These are phyloP conservation scores for Listrodromus nycthemerus DNA, from an alignment of 2,888 invertebrate species.

Conservation along the genomic window DNA sequence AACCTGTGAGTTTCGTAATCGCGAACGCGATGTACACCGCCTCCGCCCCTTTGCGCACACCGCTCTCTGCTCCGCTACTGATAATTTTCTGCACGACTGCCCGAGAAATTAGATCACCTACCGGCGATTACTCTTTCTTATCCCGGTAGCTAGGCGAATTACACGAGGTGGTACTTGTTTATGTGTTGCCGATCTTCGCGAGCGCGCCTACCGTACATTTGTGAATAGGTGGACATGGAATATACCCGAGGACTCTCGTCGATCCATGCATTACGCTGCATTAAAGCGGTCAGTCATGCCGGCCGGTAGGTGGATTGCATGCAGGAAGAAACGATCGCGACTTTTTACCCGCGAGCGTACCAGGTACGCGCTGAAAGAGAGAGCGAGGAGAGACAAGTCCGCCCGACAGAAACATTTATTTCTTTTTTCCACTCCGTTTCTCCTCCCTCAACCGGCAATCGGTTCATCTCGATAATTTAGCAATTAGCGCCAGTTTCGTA, in stretches of 20 bases:
- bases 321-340: constrained; percentile 75
- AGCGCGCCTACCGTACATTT: constrained; percentile 38
- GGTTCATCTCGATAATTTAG: constrained; percentile 73
- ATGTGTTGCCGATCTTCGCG: constrained; percentile 44
- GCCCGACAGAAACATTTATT: constrained; percentile 31
- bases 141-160: constrained; percentile 79
- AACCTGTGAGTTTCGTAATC: constrained; percentile 81
- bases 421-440: constrained; percentile 37
- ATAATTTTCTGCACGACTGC: constrained; percentile 85
- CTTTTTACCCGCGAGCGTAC: constrained; percentile 52
- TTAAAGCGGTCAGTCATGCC: constrained; percentile 45
- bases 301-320: constrained; percentile 74
- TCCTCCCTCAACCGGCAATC: constrained; percentile 67
- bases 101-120: constrained; percentile 84
- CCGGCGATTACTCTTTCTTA: constrained; percentile 70
- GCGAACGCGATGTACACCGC: constrained; percentile 69
- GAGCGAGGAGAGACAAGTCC: not conserved
- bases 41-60: constrained; percentile 14
- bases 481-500: constrained; percentile 73
- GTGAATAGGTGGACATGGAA: constrained; percentile 24
- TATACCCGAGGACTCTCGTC: not conserved
- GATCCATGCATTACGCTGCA: constrained; percentile 38
- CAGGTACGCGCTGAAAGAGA: constrained; percentile 15
- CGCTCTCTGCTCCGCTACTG: constrained; percentile 55
- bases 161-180: constrained; percentile 22